Evolutionary conservation across 1,140 invertebrate species (phyloP).

Genomic region (Zaprionus taronus): DNA sequence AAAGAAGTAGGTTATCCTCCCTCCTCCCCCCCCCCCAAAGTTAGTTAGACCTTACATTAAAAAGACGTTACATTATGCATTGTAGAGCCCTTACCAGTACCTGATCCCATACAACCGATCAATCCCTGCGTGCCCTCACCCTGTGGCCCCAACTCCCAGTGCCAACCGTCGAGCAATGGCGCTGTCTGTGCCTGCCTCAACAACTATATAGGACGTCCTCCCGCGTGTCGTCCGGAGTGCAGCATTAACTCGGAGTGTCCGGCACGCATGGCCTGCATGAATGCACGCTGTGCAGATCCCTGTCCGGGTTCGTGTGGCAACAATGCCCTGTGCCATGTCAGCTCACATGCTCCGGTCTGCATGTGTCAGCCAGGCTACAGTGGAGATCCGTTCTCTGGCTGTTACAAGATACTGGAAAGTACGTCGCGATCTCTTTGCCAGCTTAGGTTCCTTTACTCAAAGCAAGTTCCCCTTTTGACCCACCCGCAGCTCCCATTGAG

Average conservation of each 20-base stretch:
- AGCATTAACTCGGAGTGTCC: constrained; percentile 89
- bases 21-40: no score
- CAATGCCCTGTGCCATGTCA: constrained; percentile 88
- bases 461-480: constrained; percentile 14
- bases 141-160: constrained; percentile 89
- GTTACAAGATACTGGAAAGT: constrained; percentile 86
- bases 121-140: constrained; percentile 88
- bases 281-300: constrained; percentile 89
- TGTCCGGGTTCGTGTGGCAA: constrained; percentile 90
- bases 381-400: constrained; percentile 90
- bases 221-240: constrained; percentile 90
- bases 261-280: constrained; percentile 88
- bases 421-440: constrained; percentile 66
- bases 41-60: background rate
- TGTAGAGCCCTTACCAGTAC: constrained; percentile 61
- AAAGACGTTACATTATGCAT: constrained; percentile 34
- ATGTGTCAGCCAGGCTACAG: constrained; percentile 88
- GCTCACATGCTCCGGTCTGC: constrained; percentile 89
- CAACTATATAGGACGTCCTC: constrained; percentile 89
- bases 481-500: constrained; percentile 84
- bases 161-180: constrained; percentile 86
- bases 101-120: constrained; percentile 73
- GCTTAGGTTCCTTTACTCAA: constrained; percentile 25
- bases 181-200: constrained; percentile 88
- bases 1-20: constrained; percentile 72